Conservation (phyloP, 2,113 vertebrate species). For the Rhodinocichla rosea region DNA sequence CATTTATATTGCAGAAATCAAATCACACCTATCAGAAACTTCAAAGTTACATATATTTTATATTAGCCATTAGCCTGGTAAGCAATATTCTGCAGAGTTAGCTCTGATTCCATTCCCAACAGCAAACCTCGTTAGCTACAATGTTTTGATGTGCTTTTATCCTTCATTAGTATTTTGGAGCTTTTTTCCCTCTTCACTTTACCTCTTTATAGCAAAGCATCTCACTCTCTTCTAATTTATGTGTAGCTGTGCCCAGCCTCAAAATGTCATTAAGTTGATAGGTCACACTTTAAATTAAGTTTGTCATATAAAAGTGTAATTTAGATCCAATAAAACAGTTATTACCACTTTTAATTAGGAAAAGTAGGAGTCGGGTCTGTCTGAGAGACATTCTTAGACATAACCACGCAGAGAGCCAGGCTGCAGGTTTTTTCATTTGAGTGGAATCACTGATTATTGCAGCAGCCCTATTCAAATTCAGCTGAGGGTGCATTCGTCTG, state of each 20-base stretch:
- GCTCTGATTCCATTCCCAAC: not conserved
- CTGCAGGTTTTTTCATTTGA: slow-evolving; percentile 4
- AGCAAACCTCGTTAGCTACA: not conserved
- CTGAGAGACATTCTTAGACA: slow-evolving; percentile 36
- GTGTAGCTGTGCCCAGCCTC: slow-evolving; percentile 35
- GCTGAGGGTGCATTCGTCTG: not conserved
- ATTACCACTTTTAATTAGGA: slow-evolving; percentile 74
- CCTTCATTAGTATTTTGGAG: not conserved
- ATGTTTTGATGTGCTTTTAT: not conserved
- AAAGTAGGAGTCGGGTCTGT: slow-evolving; percentile 40
- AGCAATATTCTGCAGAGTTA: not conserved
- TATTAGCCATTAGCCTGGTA: not conserved
- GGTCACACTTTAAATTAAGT: slow-evolving; percentile 72
- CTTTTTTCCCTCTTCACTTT: not conserved
- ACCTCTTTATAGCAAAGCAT: slow-evolving; percentile 43
- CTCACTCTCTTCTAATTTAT: slow-evolving; percentile 52
- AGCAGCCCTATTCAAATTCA: slow-evolving; percentile 46
- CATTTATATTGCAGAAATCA: not conserved
- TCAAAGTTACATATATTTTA: not conserved
- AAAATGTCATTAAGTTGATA: slow-evolving; percentile 65
- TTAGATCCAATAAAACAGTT: slow-evolving; percentile 72
- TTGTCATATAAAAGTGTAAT: slow-evolving; percentile 75
- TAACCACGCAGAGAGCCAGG: not conserved
- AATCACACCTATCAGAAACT: not conserved
- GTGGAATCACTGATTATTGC: slow-evolving; percentile 35